Evolutionary conservation across 2,888 invertebrate species (phyloP).

Genomic region (Cephus pygmeus): DNA sequence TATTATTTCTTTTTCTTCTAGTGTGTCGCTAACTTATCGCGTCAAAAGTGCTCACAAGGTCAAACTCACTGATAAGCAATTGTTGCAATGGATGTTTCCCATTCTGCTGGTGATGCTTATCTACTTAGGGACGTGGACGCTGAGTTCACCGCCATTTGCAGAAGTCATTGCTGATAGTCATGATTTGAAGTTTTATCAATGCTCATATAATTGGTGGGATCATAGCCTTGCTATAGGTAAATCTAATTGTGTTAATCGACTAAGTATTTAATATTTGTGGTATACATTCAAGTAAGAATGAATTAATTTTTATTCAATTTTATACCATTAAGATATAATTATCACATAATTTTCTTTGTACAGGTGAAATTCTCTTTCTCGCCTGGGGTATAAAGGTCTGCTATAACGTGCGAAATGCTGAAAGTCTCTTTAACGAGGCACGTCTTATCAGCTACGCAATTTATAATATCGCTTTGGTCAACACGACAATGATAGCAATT

Average conservation of each 20-base stretch:
- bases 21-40: constrained; percentile 91
- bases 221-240: constrained; percentile 89
- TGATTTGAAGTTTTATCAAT: constrained; percentile 87
- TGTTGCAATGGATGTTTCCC: constrained; percentile 93
- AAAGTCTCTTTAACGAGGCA: constrained; percentile 93
- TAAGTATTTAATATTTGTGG: neutral
- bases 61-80: constrained; percentile 90
- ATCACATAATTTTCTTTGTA: neutral
- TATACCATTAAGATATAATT: constrained; percentile 18
- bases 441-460: constrained; percentile 93
- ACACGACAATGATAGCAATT: constrained; percentile 91
- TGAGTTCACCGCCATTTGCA: constrained; percentile 86
- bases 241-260: constrained; percentile 10
- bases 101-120: constrained; percentile 90
- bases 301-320: neutral
- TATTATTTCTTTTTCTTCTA: constrained; percentile 55
- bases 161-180: constrained; percentile 82
- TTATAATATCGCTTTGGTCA: constrained; percentile 93
- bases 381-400: constrained; percentile 89
- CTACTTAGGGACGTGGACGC: constrained; percentile 90
- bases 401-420: constrained; percentile 89
- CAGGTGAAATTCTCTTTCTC: constrained; percentile 81
- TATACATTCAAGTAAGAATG: neutral
- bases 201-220: constrained; percentile 95
- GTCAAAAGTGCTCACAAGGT: constrained; percentile 94